Evolutionary conservation across 2,888 invertebrate genomes (phyloP), one percentile per base, ranked within the genome.

Genomic region (Phania funesta): DNA sequence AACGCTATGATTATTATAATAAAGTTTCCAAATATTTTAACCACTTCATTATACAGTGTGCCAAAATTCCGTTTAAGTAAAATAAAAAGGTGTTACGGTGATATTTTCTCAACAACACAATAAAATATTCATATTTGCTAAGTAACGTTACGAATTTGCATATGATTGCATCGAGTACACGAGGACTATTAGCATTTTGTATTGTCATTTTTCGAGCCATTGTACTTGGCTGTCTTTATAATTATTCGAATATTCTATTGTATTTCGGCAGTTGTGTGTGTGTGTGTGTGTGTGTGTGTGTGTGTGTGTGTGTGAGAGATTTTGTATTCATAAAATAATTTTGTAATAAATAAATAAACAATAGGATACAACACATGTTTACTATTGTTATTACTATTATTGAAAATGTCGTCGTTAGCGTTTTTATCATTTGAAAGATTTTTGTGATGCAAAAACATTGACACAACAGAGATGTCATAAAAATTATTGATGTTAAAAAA

Each of bases 181-280:
- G 20, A 22, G n/a, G n/a, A n/a, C n/a, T n/a, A 56, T 35, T 56
- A 35, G 6, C 56, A 56, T 6, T 35, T 52, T 24, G 24, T 11
- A 32, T 46, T 48, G 26, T 52, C 26, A 38, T 16, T 38, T 26
- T 67, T n/a, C 35, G 11, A 38, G 64, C 65, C 65, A 67, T 67
- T 52, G 65, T 52, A 52, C 11, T 16, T 24, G 32, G 29, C 29
- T 29, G 29, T 29, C 16, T 13, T 67, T 52, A 18, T 50, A 22
- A 38, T 46, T 13, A 62, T 62, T 16, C 38, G 1, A 38, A 65
- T 65, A 38, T 67, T 60, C 52, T 67, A 67, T 67, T 52, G 50
- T 67, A 52, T 52, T 67, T 67, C 52, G 38, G 38, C 38, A 38
- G 50, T 24, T 65, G 48, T 62, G n/a, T n/a, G n/a, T n/a, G n/a